phyloP scores from a whole-genome alignment of 2,888 invertebrate genomes.

The Nudaria mundana region DNA sequence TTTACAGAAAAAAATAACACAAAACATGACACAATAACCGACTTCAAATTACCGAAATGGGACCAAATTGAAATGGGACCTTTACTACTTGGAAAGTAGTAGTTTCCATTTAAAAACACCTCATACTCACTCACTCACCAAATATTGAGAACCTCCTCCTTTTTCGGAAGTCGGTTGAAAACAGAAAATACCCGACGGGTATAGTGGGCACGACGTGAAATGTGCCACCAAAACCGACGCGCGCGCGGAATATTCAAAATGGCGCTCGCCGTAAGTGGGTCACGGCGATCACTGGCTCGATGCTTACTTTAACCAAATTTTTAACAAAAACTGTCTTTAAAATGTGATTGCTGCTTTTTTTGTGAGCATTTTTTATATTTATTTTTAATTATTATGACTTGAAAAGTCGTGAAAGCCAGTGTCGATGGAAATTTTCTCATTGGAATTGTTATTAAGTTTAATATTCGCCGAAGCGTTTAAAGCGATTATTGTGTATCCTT shows the following conservation, averaged over 20 bases:
- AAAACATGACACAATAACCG: no score
- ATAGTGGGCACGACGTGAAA: constrained; percentile 55
- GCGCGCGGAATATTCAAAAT: constrained; percentile 57
- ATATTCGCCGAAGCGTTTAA: constrained; percentile 16
- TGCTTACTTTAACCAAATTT: constrained; percentile 37
- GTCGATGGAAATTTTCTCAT: no score
- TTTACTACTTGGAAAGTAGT: no score
- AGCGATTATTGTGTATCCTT: constrained; percentile 24
- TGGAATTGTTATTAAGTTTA: constrained; percentile 4
- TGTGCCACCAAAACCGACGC: constrained; percentile 58
- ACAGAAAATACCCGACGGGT: no score
- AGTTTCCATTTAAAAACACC: no score
- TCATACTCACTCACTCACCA: no score
- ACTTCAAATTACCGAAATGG: no score
- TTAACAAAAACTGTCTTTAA: constrained; percentile 24
- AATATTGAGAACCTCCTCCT: no score
- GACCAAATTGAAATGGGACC: no score
- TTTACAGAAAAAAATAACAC: constrained; percentile 25
- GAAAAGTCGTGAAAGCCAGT: no score
- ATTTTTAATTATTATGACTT: no score
- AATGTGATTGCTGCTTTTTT: constrained; percentile 14
- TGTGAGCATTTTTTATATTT: background rate
- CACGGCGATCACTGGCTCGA: constrained; percentile 54
- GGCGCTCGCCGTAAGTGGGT: constrained; percentile 57
- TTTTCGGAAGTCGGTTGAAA: no score